phyloP scores from a whole-genome alignment of 2,888 invertebrate species.

The Lomographa bimaculata region DNA sequence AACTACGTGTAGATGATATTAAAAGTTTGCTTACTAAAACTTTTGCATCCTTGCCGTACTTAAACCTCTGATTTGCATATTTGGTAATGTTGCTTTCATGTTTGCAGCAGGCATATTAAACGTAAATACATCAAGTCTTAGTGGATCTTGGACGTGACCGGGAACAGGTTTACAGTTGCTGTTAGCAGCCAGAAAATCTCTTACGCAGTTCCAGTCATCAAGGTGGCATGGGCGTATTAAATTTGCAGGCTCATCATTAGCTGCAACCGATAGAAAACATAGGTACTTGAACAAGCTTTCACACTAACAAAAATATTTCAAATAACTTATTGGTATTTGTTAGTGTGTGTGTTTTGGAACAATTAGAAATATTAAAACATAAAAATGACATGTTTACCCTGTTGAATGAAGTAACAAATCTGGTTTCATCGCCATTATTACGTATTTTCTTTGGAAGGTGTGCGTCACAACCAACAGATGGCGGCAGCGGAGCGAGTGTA shows the following conservation, averaged over 20 bases:
- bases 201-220: constrained; percentile 36
- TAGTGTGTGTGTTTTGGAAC: no score
- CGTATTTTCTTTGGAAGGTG: no score
- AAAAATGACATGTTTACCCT: no score
- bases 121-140: constrained; percentile 8
- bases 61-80: constrained; percentile 8
- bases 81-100: constrained; percentile 19
- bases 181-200: constrained; percentile 29
- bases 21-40: constrained; percentile 29
- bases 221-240: constrained; percentile 33
- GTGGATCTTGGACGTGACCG: constrained; percentile 23
- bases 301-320: no score
- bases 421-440: no score
- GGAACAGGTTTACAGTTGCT: constrained; percentile 28
- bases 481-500: no score
- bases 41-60: constrained; percentile 9
- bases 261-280: background rate
- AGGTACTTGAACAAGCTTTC: no score
- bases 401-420: no score
- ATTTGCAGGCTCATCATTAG: constrained; percentile 16
- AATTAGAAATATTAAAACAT: no score
- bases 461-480: no score
- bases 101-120: constrained; percentile 29
- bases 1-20: no score
- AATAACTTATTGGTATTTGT: no score